Percentiles rank a stretch among this genome's conserved stretches.
Conservation (phyloP, 2,888 invertebrate species). For the Napeogenes sylphis region DNA sequence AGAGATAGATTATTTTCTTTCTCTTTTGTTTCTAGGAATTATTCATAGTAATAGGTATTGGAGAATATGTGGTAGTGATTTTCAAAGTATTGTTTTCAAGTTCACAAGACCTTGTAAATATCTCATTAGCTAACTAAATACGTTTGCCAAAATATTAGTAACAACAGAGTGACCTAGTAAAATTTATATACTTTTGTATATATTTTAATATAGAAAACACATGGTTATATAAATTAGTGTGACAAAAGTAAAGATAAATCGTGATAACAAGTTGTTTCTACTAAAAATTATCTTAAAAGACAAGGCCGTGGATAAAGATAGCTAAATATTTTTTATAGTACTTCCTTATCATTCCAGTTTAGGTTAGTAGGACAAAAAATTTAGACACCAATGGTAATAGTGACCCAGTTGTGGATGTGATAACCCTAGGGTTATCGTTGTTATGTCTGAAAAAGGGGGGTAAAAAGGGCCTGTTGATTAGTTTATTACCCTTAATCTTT, state of each 20-base stretch:
- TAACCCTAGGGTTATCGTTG: slow-evolving; percentile 54
- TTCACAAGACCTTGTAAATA: slow-evolving; percentile 31
- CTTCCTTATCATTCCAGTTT: slow-evolving; percentile 24
- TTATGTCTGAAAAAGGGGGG: neutral
- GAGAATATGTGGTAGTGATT: slow-evolving; percentile 41
- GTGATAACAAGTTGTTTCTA: no score
- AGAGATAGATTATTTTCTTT: slow-evolving; percentile 40
- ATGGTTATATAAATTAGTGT: slow-evolving; percentile 3
- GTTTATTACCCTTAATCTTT: slow-evolving; percentile 37
- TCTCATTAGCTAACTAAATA: no score
- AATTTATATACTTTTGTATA: no score
- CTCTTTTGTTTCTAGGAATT: slow-evolving; percentile 44
- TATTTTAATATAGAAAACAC: neutral
- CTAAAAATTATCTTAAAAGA: neutral
- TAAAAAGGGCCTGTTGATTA: slow-evolving; percentile 30
- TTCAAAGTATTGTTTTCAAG: slow-evolving; percentile 26
- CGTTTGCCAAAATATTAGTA: no score
- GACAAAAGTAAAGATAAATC: no score
- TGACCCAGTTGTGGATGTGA: slow-evolving; percentile 62
- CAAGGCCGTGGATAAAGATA: neutral
- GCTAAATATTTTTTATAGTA: slow-evolving; percentile 2
- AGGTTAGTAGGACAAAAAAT: slow-evolving; percentile 68
- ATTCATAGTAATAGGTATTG: slow-evolving; percentile 48
- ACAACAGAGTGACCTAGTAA: no score
- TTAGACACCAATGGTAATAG: slow-evolving; percentile 54